phyloP scores from a whole-genome alignment of 2,888 invertebrate species.

The Stenodema calcarata region DNA sequence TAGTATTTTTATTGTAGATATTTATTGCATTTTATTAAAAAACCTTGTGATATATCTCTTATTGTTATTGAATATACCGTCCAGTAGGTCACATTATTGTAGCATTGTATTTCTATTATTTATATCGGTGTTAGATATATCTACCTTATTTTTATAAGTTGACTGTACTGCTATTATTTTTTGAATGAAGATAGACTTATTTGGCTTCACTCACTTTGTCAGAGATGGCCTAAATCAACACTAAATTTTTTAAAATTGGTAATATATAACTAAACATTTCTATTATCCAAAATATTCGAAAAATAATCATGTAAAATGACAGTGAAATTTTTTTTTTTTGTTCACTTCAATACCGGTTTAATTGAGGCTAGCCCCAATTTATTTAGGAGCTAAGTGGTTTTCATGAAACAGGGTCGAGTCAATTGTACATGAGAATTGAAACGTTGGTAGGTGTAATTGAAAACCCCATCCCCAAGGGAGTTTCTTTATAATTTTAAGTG shows the following conservation, averaged over 20 bases:
- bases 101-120: constrained; percentile 2
- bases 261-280: neutral
- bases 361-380: neutral
- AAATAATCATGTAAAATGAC: neutral
- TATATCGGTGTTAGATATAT: constrained; percentile 10
- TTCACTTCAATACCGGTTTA: neutral
- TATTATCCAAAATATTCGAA: neutral
- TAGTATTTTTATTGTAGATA: neutral
- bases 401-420: neutral
- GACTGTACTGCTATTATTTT: neutral
- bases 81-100: constrained; percentile 31
- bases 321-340: neutral
- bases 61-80: constrained; percentile 19
- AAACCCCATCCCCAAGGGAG: no score
- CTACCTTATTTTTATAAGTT: neutral
- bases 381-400: neutral
- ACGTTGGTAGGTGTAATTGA: no score
- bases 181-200: neutral
- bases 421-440: neutral
- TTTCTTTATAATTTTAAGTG: no score
- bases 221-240: neutral
- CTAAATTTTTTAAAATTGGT: neutral
- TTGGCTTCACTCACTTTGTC: neutral
- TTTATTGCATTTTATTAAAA: neutral
- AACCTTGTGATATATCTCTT: constrained; percentile 25